Evolutionary conservation across 2,113 vertebrate genomes (phyloP).

Genomic region (Lathamus discolor): DNA sequence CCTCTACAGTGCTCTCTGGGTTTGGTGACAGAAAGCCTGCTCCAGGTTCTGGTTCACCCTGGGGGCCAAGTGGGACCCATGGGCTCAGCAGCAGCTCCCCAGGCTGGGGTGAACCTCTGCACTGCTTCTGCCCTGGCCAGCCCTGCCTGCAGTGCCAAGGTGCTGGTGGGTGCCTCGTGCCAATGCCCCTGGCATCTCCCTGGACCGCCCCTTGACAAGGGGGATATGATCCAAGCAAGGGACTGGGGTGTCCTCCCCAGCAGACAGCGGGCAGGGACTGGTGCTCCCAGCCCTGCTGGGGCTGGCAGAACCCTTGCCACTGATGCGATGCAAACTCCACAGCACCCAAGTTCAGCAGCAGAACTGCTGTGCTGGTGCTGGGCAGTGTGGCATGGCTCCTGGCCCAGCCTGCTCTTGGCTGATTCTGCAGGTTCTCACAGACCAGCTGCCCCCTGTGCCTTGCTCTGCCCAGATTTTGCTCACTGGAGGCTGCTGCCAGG

Average conservation of each 20-base stretch:
- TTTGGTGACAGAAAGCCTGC: neutral
- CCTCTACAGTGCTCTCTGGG: accelerated
- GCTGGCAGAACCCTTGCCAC: neutral
- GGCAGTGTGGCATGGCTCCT: neutral
- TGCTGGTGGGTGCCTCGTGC: neutral
- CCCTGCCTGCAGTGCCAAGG: accelerated
- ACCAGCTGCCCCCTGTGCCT: neutral
- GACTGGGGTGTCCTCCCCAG: neutral
- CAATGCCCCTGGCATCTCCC: neutral
- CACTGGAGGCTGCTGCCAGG: neutral
- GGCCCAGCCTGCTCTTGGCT: neutral
- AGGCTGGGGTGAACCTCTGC: neutral
- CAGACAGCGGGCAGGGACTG: neutral
- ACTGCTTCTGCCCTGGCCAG: neutral
- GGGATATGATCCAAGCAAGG: neutral
- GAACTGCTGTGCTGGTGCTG: neutral
- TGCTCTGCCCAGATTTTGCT: neutral
- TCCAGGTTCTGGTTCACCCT: accelerated
- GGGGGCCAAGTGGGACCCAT: accelerated
- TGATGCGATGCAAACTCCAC: accelerated
- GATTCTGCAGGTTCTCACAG: neutral
- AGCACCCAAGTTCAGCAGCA: accelerated
- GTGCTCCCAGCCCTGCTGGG: neutral
- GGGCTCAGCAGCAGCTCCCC: neutral
- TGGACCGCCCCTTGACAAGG: accelerated